Percentiles rank a stretch among this genome's conserved stretches.
These are phyloP conservation scores for Apomyelois bistriatella DNA, from an alignment of 2,888 invertebrate species.

Conservation along the genomic window DNA sequence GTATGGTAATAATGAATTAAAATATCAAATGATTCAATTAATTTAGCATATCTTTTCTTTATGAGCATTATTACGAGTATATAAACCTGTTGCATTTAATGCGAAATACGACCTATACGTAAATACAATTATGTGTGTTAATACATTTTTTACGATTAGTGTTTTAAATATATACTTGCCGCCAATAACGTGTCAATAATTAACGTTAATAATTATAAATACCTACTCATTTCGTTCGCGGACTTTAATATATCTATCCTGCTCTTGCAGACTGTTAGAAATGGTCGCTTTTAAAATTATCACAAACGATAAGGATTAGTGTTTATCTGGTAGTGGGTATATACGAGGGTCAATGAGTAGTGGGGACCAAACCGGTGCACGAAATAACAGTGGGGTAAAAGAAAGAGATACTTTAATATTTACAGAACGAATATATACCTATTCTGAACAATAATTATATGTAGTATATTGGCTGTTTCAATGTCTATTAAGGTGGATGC, in stretches of 20 bases:
- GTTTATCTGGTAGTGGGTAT: constrained; percentile 5
- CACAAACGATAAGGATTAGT: not conserved
- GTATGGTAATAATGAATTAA: constrained; percentile 25
- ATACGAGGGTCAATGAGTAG: constrained; percentile 24
- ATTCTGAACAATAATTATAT: constrained; percentile 29
- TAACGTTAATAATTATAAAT: constrained; percentile 21
- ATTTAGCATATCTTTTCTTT: constrained; percentile 65
- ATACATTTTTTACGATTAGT: constrained; percentile 32
- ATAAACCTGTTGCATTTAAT: constrained; percentile 55
- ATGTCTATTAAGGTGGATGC: constrained; percentile 45
- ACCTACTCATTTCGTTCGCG: not conserved
- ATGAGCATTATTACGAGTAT: constrained; percentile 50
- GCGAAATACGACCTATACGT: constrained; percentile 64
- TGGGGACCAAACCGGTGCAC: constrained; percentile 78
- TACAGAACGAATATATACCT: constrained; percentile 34
- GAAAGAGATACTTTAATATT: constrained; percentile 31
- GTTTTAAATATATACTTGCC: constrained; percentile 11
- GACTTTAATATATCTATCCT: not conserved
- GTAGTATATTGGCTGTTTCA: constrained; percentile 50
- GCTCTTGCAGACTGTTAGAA: not conserved
- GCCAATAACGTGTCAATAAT: constrained; percentile 2
- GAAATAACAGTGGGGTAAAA: constrained; percentile 50
- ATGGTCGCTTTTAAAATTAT: not conserved
- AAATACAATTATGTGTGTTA: constrained; percentile 50
- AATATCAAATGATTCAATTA: constrained; percentile 53